phyloP scores from a whole-genome alignment of 2,797 vertebrate genomes.

The Ctenosaura bakeri region DNA sequence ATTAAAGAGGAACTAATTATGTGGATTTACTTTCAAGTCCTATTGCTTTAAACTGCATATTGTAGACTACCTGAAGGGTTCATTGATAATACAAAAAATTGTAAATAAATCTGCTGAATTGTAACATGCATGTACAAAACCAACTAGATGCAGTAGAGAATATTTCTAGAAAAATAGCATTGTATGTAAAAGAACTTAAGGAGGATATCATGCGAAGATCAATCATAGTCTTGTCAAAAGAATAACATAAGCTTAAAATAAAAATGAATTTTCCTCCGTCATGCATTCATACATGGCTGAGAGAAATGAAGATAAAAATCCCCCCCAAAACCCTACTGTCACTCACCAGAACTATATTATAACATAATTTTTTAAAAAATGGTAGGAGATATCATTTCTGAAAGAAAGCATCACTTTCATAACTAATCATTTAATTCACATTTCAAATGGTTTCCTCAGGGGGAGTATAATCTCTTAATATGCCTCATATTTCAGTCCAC shows the following conservation, averaged over 20 bases:
- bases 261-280: not conserved
- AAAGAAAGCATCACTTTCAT: not conserved
- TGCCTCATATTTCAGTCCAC: constrained; percentile 34
- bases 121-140: not conserved
- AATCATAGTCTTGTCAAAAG: not conserved
- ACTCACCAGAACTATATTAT: not conserved
- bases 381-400: constrained; percentile 18
- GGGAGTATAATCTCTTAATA: not conserved
- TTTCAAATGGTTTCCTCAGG: constrained; percentile 35
- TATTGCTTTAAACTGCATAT: not conserved
- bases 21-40: not conserved
- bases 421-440: constrained; percentile 50
- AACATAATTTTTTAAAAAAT: constrained; percentile 4
- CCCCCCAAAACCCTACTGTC: not conserved
- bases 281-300: not conserved
- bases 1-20: not conserved
- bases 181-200: not conserved
- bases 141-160: rapidly evolving
- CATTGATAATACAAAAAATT: not conserved
- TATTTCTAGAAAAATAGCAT: not conserved
- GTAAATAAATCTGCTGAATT: not conserved
- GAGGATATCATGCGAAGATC: not conserved
- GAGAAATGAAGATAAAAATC: not conserved
- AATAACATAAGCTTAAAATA: rapidly evolving
- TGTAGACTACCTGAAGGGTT: not conserved